Conservation (phyloP, 2,888 invertebrate genomes). For the Neoitamus cyanurus region DNA sequence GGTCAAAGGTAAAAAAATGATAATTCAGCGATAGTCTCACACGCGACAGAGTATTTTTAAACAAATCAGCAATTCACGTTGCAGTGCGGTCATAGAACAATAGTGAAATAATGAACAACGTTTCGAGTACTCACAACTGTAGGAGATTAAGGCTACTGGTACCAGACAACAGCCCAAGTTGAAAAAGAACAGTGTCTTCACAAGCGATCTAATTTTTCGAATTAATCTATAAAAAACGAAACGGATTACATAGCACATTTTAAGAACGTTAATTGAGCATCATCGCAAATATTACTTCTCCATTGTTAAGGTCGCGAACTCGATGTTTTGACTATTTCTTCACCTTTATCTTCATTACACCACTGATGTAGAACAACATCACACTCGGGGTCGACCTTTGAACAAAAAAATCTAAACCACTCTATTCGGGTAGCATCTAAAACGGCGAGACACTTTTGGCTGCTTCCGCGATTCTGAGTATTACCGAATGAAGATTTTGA, state of each 20-base stretch:
- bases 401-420: slow-evolving; percentile 3
- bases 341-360: slow-evolving; percentile 32
- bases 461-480: background rate
- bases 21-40: background rate
- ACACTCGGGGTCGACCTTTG: slow-evolving; percentile 9
- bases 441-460: background rate
- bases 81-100: background rate
- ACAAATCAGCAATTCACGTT: background rate
- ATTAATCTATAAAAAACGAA: slow-evolving; percentile 58
- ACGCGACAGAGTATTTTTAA: slow-evolving; percentile 8
- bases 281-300: slow-evolving; percentile 22
- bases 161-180: slow-evolving; percentile 60
- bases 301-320: background rate
- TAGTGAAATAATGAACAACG: background rate
- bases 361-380: background rate
- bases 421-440: background rate
- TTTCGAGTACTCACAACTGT: slow-evolving; percentile 62
- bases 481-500: background rate
- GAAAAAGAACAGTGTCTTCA: slow-evolving; percentile 62
- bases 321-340: slow-evolving; percentile 9
- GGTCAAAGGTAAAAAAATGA: slow-evolving; percentile 36
- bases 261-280: background rate
- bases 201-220: slow-evolving; percentile 59
- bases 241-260: slow-evolving; percentile 9
- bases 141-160: slow-evolving; percentile 61